phyloP scores from a whole-genome alignment of 2,797 vertebrate genomes.

The Rallus crepitans region DNA sequence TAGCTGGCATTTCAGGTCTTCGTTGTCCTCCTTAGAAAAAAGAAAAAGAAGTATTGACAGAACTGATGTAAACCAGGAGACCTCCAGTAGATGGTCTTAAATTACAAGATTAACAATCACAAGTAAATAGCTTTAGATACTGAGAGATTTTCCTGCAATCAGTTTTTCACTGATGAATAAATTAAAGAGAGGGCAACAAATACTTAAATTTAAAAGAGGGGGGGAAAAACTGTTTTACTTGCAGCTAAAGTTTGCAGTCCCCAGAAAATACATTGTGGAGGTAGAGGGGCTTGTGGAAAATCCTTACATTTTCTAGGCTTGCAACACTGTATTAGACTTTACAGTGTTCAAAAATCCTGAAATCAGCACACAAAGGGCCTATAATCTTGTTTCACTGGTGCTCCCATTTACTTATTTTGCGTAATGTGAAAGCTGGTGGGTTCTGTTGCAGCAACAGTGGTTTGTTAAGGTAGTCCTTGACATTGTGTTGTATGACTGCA shows the following conservation, averaged over 20 bases:
- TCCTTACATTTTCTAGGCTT: background rate
- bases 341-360: background rate
- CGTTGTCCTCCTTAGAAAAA: conserved; percentile 90
- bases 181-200: background rate
- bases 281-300: background rate
- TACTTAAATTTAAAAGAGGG: background rate
- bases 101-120: background rate
- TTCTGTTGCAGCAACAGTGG: background rate
- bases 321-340: background rate
- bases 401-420: background rate
- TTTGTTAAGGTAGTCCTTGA: background rate
- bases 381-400: background rate
- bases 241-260: background rate
- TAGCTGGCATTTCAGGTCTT: conserved; percentile 96
- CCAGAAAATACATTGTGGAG: background rate
- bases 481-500: background rate
- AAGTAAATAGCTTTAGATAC: background rate
- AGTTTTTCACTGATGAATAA: background rate
- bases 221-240: background rate
- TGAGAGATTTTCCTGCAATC: background rate
- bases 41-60: background rate
- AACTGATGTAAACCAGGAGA: background rate
- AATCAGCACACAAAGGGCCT: background rate
- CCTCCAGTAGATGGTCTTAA: background rate
- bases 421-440: background rate